Base-by-base conservation (phyloP, 2,888 invertebrate species). In the Pammene fasciana region DNA sequence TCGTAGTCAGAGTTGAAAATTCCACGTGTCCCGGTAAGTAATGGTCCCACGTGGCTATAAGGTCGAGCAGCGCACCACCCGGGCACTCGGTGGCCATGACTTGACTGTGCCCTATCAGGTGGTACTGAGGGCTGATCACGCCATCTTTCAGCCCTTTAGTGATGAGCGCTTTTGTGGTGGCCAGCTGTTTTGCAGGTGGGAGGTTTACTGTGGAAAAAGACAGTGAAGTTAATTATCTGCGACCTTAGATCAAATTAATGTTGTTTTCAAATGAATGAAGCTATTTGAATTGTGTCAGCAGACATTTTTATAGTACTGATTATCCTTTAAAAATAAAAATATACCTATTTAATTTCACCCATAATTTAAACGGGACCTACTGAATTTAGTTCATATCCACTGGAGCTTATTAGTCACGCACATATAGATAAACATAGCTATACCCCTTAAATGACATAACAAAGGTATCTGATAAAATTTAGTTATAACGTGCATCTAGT, bases 31-130 rank as follows among this genome's bases (percentile, higher is more conserved):
- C 79, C 0, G 79, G 72, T 0, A n/a, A 36, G 45, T 78, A 94
- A 74, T 95, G 93, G 0, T 93, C 89, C 96, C 96, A 96, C 0
- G 87, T 93, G 1, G 93, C 86, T 56, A 96, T 95, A 75, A 95
- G 94, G 5, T 90, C 78, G 72, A 93, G 93, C 0, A 96, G 87
- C 0, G 93, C 88, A 3, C 88, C 89, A 0, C 96, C 96, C 0
- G 96, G 96, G 74, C 96, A 96, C 74, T 94, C 95, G 0, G 96
- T 96, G 0, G 76, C 16, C 82, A 79, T 82, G 1, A 82, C 79
- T 72, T 90, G 90, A 2, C 75, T 85, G 82, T 96, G 96, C 0
- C 95, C 96, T 14, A 95, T 86, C 45, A 96, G 84, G 67, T 93
- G 93, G 79, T 95, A 96, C 73, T 94, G 82, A 0, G 88, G 79